phyloP scores from a whole-genome alignment of 2,113 vertebrate genomes.

The Empidonax alnorum region DNA sequence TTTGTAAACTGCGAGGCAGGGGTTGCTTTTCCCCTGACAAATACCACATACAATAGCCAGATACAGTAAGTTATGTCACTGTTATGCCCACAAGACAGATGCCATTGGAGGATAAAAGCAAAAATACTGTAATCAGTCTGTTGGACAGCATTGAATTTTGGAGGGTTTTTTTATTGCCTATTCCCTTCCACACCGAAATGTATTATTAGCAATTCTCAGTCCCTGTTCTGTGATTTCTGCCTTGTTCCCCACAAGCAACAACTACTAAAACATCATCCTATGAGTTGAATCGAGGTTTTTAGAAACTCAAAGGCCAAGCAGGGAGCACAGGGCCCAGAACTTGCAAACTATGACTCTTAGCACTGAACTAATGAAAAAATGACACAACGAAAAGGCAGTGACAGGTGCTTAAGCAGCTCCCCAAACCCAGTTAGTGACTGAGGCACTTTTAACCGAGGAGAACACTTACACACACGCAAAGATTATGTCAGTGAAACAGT shows the following conservation, averaged over 20 bases:
- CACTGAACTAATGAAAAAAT: neutral
- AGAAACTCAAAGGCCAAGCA: neutral
- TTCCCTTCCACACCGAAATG: neutral
- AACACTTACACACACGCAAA: neutral
- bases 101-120: neutral
- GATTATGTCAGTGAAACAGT: accelerated
- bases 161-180: neutral
- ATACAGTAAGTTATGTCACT: neutral
- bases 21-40: neutral
- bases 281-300: neutral
- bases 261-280: neutral
- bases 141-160: neutral
- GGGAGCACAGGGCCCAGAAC: neutral
- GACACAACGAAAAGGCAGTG: neutral
- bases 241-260: neutral
- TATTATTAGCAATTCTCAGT: neutral
- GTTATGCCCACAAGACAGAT: neutral
- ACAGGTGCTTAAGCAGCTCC: neutral
- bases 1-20: neutral
- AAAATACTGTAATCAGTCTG: neutral
- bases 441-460: neutral
- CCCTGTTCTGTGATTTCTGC: neutral
- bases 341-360: neutral
- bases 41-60: neutral
- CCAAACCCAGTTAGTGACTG: neutral